Evolutionary conservation across 2,113 vertebrate species (phyloP).

Genomic region (Rostratula benghalensis): DNA sequence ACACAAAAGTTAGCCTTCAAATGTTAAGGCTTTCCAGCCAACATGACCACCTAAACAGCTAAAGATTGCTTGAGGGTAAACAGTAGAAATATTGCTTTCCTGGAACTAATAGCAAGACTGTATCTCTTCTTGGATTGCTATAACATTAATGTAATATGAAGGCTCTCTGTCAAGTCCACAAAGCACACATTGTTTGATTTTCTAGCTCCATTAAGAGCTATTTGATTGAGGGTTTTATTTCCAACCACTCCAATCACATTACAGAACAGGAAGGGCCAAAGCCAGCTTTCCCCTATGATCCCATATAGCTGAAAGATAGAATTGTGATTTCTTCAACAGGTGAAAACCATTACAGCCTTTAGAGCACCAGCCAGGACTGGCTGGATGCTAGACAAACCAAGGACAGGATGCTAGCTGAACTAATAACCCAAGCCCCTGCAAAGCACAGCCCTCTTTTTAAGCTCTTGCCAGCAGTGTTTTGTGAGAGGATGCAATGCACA

Average conservation of each 20-base stretch:
- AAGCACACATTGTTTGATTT: not conserved
- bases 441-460: not conserved
- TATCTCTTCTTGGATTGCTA: not conserved
- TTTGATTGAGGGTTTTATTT: not conserved
- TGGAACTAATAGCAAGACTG: not conserved
- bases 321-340: not conserved
- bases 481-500: not conserved
- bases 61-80: not conserved
- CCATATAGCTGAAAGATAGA: not conserved
- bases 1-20: not conserved
- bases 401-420: not conserved
- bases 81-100: not conserved
- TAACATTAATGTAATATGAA: not conserved
- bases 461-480: not conserved
- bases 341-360: not conserved
- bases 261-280: not conserved
- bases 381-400: not conserved
- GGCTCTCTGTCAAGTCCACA: not conserved
- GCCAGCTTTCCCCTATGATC: not conserved
- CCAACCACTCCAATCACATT: not conserved
- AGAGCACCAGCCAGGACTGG: not conserved
- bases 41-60: not conserved
- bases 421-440: rapidly evolving
- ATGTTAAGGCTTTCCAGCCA: not conserved
- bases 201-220: not conserved